A percentile compares a stretch with the other conserved stretches of the same genome.
Conservation (phyloP, 2,797 vertebrate genomes). For the Schizopygopsis pylzovi region DNA sequence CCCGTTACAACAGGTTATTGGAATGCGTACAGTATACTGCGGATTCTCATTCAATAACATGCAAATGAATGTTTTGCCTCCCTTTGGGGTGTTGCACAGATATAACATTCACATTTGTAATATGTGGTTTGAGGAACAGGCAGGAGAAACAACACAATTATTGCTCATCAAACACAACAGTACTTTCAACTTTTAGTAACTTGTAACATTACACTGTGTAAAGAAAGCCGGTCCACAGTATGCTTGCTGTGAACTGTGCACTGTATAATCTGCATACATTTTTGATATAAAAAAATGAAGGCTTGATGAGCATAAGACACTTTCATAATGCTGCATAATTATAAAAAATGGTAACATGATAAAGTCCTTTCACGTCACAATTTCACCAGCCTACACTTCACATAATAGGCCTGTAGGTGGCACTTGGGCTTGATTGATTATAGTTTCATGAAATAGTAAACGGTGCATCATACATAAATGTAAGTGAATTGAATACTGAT, state of each 20-base stretch:
- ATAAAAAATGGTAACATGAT: no score
- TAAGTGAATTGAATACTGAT: no score
- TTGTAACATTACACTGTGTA: no score
- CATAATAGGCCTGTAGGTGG: no score
- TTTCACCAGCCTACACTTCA: no score
- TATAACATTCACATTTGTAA: background rate
- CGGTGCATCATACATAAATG: no score
- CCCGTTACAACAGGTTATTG: background rate
- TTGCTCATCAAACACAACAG: background rate
- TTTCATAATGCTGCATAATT: no score
- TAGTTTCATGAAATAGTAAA: no score
- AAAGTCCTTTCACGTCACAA: no score
- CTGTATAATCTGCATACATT: background rate
- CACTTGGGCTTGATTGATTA: no score
- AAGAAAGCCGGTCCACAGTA: background rate
- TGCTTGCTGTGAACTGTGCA: background rate
- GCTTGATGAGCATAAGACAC: no score
- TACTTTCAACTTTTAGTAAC: background rate
- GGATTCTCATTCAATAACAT: conserved; percentile 13
- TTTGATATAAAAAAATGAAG: no score
- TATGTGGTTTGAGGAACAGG: conserved; percentile 1
- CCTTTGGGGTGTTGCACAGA: background rate
- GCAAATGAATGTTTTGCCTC: background rate
- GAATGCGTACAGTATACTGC: background rate
- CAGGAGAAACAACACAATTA: conserved; percentile 4